phyloP scores from a whole-genome alignment of 1,140 invertebrate species.

The Dendrolimus kikuchii region DNA sequence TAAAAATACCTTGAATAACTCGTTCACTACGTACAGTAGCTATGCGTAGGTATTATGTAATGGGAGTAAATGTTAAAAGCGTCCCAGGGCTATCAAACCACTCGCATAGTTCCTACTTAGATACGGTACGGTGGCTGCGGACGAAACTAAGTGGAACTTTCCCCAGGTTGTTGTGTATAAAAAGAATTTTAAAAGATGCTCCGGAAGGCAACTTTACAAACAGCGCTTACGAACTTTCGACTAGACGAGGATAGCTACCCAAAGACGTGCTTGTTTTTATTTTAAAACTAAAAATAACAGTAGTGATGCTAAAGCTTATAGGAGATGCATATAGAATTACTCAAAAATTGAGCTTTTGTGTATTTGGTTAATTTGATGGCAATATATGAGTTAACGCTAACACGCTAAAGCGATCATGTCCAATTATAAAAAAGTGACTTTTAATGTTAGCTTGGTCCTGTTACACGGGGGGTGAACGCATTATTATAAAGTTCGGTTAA shows the following conservation, averaged over 20 bases:
- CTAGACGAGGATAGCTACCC: not conserved
- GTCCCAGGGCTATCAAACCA: slow-evolving; percentile 51
- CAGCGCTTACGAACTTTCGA: slow-evolving; percentile 29
- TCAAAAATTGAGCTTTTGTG: too few relatives aligned
- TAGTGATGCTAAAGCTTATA: too few relatives aligned
- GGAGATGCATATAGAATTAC: too few relatives aligned
- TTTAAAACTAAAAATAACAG: too few relatives aligned
- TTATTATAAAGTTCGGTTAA: too few relatives aligned
- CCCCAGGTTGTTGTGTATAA: slow-evolving; percentile 58
- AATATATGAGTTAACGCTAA: too few relatives aligned
- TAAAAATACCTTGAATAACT: not conserved
- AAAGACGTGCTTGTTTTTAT: too few relatives aligned
- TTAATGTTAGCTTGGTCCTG: too few relatives aligned
- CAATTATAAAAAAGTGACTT: too few relatives aligned
- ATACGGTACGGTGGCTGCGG: slow-evolving; percentile 38
- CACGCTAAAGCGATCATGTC: too few relatives aligned
- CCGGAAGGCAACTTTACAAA: slow-evolving; percentile 37
- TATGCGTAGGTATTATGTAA: slow-evolving; percentile 50
- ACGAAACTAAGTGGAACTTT: slow-evolving; percentile 66
- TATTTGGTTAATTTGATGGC: too few relatives aligned
- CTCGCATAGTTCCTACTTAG: slow-evolving; percentile 58
- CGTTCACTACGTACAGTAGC: not conserved
- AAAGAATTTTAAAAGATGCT: slow-evolving; percentile 65
- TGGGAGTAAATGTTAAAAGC: slow-evolving; percentile 57
- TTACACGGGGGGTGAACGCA: too few relatives aligned